Evolutionary conservation across 2,888 invertebrate genomes (phyloP).

Genomic region (Mechanitis mazaeus): DNA sequence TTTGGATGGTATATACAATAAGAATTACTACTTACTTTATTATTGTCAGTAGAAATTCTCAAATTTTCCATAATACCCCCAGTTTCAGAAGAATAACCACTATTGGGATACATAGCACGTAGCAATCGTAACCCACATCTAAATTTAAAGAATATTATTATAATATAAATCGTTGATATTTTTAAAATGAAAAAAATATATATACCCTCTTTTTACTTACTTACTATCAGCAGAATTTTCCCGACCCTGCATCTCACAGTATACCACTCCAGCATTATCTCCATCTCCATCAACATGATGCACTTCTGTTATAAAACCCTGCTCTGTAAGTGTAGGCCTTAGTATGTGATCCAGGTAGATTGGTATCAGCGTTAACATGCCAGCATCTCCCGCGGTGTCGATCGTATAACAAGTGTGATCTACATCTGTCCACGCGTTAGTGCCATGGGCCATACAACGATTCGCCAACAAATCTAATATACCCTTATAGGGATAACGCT

Average conservation of each 20-base stretch:
- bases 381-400: conserved; percentile 88
- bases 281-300: conserved; percentile 93
- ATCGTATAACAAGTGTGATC: conserved; percentile 95
- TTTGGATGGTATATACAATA: not conserved
- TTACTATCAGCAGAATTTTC: conserved; percentile 87
- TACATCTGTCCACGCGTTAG: conserved; percentile 91
- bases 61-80: conserved; percentile 92
- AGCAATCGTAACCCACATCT: conserved; percentile 80
- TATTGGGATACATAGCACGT: conserved; percentile 85
- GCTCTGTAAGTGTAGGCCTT: conserved; percentile 87
- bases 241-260: conserved; percentile 94
- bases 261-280: conserved; percentile 95
- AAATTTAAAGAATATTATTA: conserved; percentile 25
- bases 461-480: conserved; percentile 92
- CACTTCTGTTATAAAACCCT: conserved; percentile 91
- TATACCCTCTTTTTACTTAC: conserved; percentile 35
- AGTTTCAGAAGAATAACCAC: conserved; percentile 89
- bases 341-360: conserved; percentile 94
- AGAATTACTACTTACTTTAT: conserved; percentile 78
- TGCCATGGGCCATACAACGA: conserved; percentile 92
- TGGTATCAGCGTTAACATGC: conserved; percentile 91
- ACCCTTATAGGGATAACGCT: conserved; percentile 93
- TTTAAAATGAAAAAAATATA: not conserved
- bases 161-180: not conserved
- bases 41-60: conserved; percentile 85